phyloP scores from a whole-genome alignment of 2,888 invertebrate genomes.

The Eristalis arbustorum region DNA sequence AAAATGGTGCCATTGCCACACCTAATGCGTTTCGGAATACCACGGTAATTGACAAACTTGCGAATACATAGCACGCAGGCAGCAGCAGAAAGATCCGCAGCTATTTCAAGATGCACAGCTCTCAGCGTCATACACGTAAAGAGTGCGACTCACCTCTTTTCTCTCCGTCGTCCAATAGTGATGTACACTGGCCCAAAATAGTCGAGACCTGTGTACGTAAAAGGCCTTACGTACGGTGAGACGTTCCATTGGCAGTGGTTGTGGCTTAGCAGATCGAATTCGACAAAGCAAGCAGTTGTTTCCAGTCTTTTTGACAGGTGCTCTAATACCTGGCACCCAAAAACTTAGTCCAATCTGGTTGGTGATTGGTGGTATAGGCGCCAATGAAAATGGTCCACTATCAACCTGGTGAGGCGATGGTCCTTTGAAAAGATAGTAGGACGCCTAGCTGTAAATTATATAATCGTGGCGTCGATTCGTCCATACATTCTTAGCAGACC shows the following conservation, averaged over 20 bases:
- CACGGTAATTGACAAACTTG: too few relatives aligned
- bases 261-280: constrained; percentile 44
- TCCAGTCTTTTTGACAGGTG: constrained; percentile 11
- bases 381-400: constrained; percentile 20
- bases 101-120: too few relatives aligned
- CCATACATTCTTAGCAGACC: constrained; percentile 1
- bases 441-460: background rate
- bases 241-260: constrained; percentile 64
- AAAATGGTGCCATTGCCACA: too few relatives aligned
- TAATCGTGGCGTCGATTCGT: constrained; percentile 18
- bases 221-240: constrained; percentile 53
- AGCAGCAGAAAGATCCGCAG: too few relatives aligned
- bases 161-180: constrained; percentile 36
- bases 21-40: too few relatives aligned
- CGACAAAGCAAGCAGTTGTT: constrained; percentile 44
- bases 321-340: constrained; percentile 18
- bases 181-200: constrained; percentile 55
- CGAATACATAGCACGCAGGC: too few relatives aligned
- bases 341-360: constrained; percentile 5
- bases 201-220: constrained; percentile 60
- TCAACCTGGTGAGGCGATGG: constrained; percentile 8
- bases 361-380: constrained; percentile 1
- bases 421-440: constrained; percentile 32
- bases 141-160: constrained; percentile 49
- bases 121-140: constrained; percentile 23